A percentile compares a stretch with the other conserved stretches of the same genome.
Evolutionary conservation across 1,140 invertebrate genomes (phyloP).

Genomic region (Zaprionus gabonicus): DNA sequence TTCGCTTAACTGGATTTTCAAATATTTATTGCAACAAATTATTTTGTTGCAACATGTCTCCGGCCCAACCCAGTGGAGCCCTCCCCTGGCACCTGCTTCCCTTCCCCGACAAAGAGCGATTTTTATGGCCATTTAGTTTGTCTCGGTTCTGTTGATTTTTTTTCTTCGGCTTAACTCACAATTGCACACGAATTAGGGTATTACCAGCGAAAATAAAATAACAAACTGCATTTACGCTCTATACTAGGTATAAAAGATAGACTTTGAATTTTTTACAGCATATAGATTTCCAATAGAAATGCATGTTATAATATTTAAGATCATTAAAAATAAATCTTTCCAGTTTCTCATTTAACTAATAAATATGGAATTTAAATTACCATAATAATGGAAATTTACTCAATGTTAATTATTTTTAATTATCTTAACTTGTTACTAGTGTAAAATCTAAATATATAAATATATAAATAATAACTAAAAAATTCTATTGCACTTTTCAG

Average conservation of each 20-base stretch:
- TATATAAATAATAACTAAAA: too few relatives aligned
- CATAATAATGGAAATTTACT: too few relatives aligned
- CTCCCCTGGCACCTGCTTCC: not conserved
- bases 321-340: too few relatives aligned
- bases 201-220: conserved; percentile 14
- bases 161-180: conserved; percentile 52
- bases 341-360: too few relatives aligned
- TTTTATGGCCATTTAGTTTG: conserved; percentile 78
- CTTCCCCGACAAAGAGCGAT: conserved; percentile 43
- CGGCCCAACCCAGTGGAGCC: not conserved
- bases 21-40: conserved; percentile 83
- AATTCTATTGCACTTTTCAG: too few relatives aligned
- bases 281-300: too few relatives aligned
- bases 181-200: conserved; percentile 67
- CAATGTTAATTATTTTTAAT: too few relatives aligned
- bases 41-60: conserved; percentile 72
- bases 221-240: not conserved
- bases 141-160: conserved; percentile 47
- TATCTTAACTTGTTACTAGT: too few relatives aligned
- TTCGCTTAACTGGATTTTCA: conserved; percentile 82
- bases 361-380: too few relatives aligned
- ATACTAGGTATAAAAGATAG: conserved; percentile 6
- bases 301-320: too few relatives aligned
- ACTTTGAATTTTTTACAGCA: too few relatives aligned
- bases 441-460: too few relatives aligned